Percentiles rank a stretch among this genome's conserved stretches.
Conservation (phyloP, 1,140 invertebrate genomes). For the Aphelenchoides besseyi region DNA sequence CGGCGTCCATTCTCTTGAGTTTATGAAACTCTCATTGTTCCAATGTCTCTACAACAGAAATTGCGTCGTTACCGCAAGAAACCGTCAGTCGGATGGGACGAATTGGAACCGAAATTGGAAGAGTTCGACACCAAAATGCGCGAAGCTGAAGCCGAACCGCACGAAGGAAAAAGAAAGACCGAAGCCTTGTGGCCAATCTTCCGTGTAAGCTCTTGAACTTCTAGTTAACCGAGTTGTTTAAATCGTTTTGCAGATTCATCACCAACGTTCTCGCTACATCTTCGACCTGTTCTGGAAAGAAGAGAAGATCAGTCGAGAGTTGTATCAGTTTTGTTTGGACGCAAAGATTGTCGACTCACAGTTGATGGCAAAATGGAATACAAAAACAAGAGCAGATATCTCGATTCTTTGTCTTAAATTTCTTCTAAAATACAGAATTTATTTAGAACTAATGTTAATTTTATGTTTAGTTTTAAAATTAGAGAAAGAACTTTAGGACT, state of each 20-base stretch:
- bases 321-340: conserved; percentile 94
- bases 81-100: conserved; percentile 96
- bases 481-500: no score
- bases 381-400: no score
- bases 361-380: conserved; percentile 99
- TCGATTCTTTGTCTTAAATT: no score
- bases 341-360: conserved; percentile 96
- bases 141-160: conserved; percentile 95
- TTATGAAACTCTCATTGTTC: conserved; percentile 5
- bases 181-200: conserved; percentile 99
- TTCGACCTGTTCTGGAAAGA: conserved; percentile 92
- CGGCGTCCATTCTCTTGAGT: neutral
- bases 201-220: conserved; percentile 63
- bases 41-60: conserved; percentile 56
- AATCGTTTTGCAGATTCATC: conserved; percentile 76
- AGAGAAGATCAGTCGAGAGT: conserved; percentile 89
- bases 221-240: conserved; percentile 19
- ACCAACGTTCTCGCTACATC: conserved; percentile 94
- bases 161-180: conserved; percentile 97
- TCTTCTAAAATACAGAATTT: no score
- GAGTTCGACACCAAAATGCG: conserved; percentile 98
- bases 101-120: conserved; percentile 95
- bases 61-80: conserved; percentile 67
- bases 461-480: no score
- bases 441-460: no score